A percentile compares a stretch with the other conserved stretches of the same genome.
These are phyloP conservation scores for Diadophis punctatus DNA, from an alignment of 2,113 vertebrate species.

Conservation along the genomic window DNA sequence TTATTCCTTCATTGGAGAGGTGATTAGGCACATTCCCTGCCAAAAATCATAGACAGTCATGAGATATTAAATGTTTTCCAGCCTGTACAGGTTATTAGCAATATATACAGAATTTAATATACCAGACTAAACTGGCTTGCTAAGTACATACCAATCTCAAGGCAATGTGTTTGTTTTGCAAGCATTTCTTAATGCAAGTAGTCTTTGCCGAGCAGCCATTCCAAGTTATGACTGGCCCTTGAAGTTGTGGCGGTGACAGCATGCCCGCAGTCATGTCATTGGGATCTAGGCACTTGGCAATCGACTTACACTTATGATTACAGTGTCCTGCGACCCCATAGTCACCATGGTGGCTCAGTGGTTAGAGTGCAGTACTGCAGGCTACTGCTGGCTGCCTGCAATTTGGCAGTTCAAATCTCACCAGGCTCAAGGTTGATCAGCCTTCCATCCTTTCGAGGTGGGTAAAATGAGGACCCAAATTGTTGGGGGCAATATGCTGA, in stretches of 20 bases:
- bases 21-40: background rate
- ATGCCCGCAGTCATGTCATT: background rate
- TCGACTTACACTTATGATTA: background rate
- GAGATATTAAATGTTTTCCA: slow-evolving; percentile 2
- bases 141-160: background rate
- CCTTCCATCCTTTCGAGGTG: too few species aligned
- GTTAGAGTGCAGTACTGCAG: too few species aligned
- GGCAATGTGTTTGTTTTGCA: background rate
- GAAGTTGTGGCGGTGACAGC: background rate
- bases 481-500: too few species aligned
- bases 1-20: background rate
- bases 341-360: background rate
- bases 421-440: too few species aligned
- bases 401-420: too few species aligned
- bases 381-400: too few species aligned
- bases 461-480: too few species aligned
- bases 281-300: background rate
- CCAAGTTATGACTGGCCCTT: background rate
- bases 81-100: background rate
- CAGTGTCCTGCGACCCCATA: background rate
- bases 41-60: slow-evolving; percentile 8
- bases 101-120: slow-evolving; percentile 14
- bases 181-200: slow-evolving; percentile 7
- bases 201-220: background rate
- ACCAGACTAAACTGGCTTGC: background rate